A percentile compares a stretch with the other conserved stretches of the same genome.
These are phyloP conservation scores for Acromyrmex heyeri DNA, from an alignment of 1,140 invertebrate genomes.

Conservation along the genomic window DNA sequence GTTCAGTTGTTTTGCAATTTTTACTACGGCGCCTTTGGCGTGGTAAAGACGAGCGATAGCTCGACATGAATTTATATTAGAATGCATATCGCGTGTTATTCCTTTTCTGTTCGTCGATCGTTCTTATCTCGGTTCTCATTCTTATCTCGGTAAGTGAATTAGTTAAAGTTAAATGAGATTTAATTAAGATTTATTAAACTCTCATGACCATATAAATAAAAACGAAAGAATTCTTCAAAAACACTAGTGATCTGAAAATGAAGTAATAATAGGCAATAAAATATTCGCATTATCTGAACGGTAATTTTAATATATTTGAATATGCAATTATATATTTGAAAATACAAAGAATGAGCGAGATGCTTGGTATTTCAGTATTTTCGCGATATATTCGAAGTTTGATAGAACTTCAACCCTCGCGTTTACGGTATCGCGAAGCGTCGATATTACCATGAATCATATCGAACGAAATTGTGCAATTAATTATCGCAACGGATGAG, in stretches of 20 bases:
- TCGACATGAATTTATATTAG: neutral
- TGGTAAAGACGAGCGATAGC: neutral
- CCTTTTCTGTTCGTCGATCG: neutral
- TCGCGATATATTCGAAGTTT: neutral
- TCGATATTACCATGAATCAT: neutral
- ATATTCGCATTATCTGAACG: no score
- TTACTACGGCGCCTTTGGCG: neutral
- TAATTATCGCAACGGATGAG: neutral
- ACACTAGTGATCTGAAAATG: neutral
- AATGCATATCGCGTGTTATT: neutral
- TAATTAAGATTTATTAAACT: slow-evolving; percentile 16
- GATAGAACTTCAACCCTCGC: neutral
- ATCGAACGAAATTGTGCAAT: neutral
- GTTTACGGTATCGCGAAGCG: neutral
- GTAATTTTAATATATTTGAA: neutral
- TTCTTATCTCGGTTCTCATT: no score
- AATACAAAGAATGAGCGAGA: neutral
- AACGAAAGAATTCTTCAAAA: neutral
- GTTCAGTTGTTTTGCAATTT: slow-evolving; percentile 42
- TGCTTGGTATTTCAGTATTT: neutral
- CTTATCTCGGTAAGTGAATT: no score
- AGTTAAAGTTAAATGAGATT: neutral
- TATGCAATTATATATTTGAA: neutral
- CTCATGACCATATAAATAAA: neutral
- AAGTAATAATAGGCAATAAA: neutral